Evolutionary conservation across 2,113 vertebrate genomes (phyloP), one percentile per base, ranked within the genome.

Genomic region (Sander vitreus): DNA sequence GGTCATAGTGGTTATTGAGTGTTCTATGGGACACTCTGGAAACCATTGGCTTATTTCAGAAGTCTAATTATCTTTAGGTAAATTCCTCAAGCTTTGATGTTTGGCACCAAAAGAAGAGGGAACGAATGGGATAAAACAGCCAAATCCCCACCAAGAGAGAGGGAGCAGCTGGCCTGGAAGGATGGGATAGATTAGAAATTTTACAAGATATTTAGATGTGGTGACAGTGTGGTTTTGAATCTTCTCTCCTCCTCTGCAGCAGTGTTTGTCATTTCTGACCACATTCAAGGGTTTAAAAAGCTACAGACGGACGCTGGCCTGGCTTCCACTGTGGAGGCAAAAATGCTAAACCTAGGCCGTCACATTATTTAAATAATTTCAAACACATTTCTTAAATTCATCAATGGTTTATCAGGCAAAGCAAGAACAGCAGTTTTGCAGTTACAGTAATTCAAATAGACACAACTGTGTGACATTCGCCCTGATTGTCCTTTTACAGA

Each of bases 201-300:
- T 83, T 88, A 85, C 6, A 51, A 72, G 74, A 57, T 36, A 80
- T 78, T 86, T n/a, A 86, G 87, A 91, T 90, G 90, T 87, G 90
- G 87, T 57, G 64, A 48, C 30, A 48, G 47, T 64, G 73, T 57
- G 74, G 77, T 72, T 85, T 85, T 71, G 51, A 78, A 79, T 78
- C 50, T 71, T 72, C 62, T 88, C 71, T 64, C 51, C 71, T 75
- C 59, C 51, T 65, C 55, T 68, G 62, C 76, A 71, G 58, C 27
- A 43, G 77, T 66, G 71, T 90, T 80, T 90, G 89, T 72, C 80
- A 78, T 85, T 88, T 79, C 33, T 79, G 64, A 74, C 88, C 85
- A 88, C 83, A 85, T 54, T 83, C 25, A 86, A 59, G 25, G 70
- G 23, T 66, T 69, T 50, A 14, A 63, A 74, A 86, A 80, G 59